phyloP scores from a whole-genome alignment of 2,113 vertebrate species.

The Marmota flaviventris region DNA sequence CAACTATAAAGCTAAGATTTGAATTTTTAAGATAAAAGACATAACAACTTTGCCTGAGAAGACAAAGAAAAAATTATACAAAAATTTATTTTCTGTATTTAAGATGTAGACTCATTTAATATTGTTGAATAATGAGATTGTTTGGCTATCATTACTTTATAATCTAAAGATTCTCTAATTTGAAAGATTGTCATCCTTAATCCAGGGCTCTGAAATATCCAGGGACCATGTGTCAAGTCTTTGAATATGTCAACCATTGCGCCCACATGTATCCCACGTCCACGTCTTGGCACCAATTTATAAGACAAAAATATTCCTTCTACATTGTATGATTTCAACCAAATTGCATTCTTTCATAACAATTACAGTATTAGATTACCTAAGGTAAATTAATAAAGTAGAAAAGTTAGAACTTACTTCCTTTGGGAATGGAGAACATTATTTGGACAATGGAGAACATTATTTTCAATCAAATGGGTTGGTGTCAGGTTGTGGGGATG shows the following conservation, averaged over 20 bases:
- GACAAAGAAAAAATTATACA: background rate
- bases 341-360: background rate
- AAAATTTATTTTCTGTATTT: background rate
- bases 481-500: background rate
- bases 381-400: background rate
- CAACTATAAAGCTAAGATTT: conserved; percentile 13
- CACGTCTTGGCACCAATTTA: background rate
- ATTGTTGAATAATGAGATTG: background rate
- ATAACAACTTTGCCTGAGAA: background rate
- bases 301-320: background rate
- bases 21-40: conserved; percentile 26
- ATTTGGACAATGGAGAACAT: background rate
- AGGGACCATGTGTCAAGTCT: background rate
- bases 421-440: background rate
- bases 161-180: background rate
- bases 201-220: conserved; percentile 9
- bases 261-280: background rate
- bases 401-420: conserved; percentile 22
- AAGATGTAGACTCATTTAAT: background rate
- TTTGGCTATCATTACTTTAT: background rate
- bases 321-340: background rate
- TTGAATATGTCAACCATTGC: background rate
- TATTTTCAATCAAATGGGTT: background rate
- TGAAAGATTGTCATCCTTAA: background rate
- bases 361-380: background rate